Conservation (phyloP, 2,888 invertebrate genomes). For the Cybosia mesomella region DNA sequence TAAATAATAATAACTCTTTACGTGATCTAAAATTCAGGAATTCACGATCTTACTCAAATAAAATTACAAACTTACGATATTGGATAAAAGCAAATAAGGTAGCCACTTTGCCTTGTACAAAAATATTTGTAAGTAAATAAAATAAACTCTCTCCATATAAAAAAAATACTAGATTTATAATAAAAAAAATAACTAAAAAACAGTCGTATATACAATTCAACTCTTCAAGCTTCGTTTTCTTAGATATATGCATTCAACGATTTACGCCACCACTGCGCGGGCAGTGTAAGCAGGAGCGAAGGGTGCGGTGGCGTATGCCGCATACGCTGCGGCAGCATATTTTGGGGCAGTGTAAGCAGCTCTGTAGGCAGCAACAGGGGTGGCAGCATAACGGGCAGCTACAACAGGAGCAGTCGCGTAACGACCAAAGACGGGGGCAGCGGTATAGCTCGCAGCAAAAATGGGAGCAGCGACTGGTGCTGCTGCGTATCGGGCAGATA, state of each 20-base stretch:
- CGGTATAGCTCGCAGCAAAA: conserved; percentile 55
- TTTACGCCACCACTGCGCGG: conserved; percentile 25
- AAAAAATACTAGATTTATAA: conserved; percentile 51
- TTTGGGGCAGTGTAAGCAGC: conserved; percentile 50
- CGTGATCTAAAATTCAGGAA: not conserved
- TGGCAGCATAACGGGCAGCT: conserved; percentile 36
- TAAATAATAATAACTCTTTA: not conserved
- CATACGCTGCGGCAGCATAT: conserved; percentile 50
- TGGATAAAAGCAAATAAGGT: not conserved
- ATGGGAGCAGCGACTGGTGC: conserved; percentile 52
- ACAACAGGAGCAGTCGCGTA: conserved; percentile 33
- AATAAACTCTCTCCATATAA: not conserved
- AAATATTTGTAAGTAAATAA: not conserved
- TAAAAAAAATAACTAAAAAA: conserved; percentile 60
- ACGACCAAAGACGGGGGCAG: conserved; percentile 34
- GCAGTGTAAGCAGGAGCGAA: conserved; percentile 46
- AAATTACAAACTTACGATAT: not conserved
- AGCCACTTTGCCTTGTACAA: not conserved
- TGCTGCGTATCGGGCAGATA: conserved; percentile 33
- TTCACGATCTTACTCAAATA: not conserved
- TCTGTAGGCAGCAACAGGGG: conserved; percentile 54
- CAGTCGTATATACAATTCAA: conserved; percentile 74
- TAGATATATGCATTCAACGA: conserved; percentile 66
- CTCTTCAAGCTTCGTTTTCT: conserved; percentile 63
- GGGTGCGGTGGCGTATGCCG: conserved; percentile 68